These are phyloP conservation scores for Cydia splendana DNA, from an alignment of 1,140 invertebrate species.

Conservation along the genomic window DNA sequence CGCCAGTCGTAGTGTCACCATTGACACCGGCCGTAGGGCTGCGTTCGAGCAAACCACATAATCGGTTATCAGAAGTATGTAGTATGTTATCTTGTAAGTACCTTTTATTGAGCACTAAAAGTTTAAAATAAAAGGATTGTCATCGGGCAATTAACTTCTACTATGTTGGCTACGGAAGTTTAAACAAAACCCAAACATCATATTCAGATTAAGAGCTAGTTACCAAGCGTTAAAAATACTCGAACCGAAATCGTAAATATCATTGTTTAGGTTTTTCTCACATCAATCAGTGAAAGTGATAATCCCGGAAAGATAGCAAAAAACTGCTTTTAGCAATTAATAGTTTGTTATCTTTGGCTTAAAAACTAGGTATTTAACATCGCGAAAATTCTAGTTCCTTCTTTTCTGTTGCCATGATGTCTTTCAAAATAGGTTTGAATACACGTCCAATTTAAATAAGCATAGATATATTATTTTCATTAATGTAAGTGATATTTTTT, in stretches of 20 bases:
- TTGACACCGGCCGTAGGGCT: too few species aligned
- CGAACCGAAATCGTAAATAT: not conserved
- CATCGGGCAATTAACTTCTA: too few species aligned
- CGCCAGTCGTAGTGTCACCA: too few species aligned
- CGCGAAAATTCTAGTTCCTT: not conserved
- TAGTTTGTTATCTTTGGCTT: not conserved
- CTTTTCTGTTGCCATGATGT: not conserved
- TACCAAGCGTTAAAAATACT: not conserved
- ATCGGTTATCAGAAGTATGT: too few species aligned
- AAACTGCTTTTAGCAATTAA: not conserved
- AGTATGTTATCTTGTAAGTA: too few species aligned
- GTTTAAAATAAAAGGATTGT: too few species aligned
- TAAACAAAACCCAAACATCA: not conserved
- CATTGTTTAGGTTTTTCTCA: constrained; percentile 16
- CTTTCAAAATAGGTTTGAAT: not conserved
- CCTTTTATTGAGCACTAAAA: too few species aligned
- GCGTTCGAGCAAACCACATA: too few species aligned
- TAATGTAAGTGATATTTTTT: not conserved
- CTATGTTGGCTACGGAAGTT: not conserved
- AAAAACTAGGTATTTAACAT: not conserved
- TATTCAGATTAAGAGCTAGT: not conserved
- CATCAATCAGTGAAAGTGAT: constrained; percentile 23
- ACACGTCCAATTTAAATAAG: not conserved
- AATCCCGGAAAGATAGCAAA: not conserved
- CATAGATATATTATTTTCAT: not conserved